A percentile compares a stretch with the other conserved stretches of the same genome.
phyloP scores from a whole-genome alignment of 2,888 invertebrate species.

The Eristalis tenax region DNA sequence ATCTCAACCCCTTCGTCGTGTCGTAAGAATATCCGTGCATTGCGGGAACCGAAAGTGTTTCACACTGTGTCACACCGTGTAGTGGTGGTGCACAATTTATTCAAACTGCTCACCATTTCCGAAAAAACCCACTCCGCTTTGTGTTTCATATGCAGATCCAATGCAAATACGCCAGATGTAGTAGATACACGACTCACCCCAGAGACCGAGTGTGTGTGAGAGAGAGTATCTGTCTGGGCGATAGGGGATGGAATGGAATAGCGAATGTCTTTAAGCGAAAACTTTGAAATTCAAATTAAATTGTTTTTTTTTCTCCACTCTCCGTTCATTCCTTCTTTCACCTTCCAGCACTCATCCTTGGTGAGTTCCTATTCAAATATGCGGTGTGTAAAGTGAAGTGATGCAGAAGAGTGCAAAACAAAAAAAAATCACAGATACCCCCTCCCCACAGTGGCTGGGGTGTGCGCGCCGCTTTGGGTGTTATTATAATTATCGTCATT shows the following conservation, averaged over 20 bases:
- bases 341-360: background rate
- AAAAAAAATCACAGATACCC: constrained; percentile 1
- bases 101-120: constrained; percentile 43
- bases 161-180: constrained; percentile 54
- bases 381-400: constrained; percentile 48
- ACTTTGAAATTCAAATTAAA: constrained; percentile 68
- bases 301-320: constrained; percentile 8
- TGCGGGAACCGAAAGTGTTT: background rate
- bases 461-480: constrained; percentile 28
- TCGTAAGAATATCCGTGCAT: background rate
- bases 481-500: constrained; percentile 65
- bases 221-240: constrained; percentile 8
- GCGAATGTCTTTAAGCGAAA: constrained; percentile 27
- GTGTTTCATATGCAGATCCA: constrained; percentile 61
- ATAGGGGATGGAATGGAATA: background rate
- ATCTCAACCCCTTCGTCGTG: background rate
- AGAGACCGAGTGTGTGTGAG: background rate
- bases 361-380: constrained; percentile 7
- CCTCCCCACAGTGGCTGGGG: background rate
- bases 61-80: constrained; percentile 46
- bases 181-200: background rate
- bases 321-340: background rate
- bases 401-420: constrained; percentile 30
- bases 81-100: constrained; percentile 58
- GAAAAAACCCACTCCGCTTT: constrained; percentile 34